Base-by-base conservation (phyloP, 1,140 invertebrate genomes). In the Euschistus heros region DNA sequence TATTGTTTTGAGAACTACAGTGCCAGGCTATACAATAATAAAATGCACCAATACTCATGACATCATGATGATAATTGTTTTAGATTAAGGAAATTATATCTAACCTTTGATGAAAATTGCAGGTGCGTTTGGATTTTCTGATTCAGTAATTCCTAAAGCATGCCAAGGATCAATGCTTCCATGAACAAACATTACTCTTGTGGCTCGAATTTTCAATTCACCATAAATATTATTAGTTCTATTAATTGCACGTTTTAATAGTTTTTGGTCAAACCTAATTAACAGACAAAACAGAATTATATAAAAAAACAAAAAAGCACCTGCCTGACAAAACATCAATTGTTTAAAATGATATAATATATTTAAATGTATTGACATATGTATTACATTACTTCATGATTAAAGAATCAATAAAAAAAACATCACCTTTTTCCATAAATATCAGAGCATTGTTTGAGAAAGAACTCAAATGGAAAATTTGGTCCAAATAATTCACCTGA, bases 91-190 rank as follows among this genome's bases (percentile, higher is more conserved):
- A 59, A 4, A n/a, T n/a, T 30, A 27, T 52, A 14, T 24, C 30
- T 61, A 59, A 71, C 87, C 87, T 86, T 71, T 50, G n/a, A 73
- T 73, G 59, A 67, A 88, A 71, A 90, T 87, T 7, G 86, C 86
- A 20, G 86, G 86, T 5, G 62, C 37, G 17, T 57, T 59, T 37
- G 22, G 52, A 17, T 81, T 78, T 20, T 74, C 68, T 0, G 86
- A 82, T 50, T 80, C 73, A 1, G 77, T 84, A 20, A 88, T 81
- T 44, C 88, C 88, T 30, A 96, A 77, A 2, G 87, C 87, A 79
- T 95, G 92, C 94, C 94, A 96, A 7, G 93, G 94, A 79, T 97
- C 94, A 59, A 94, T 85, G 2, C 86, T 87, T 62, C 94, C 94
- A 74, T 96, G 93, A 37, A 93, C 86, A 74, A 88, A 94, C 1